Evolutionary conservation across 2,888 invertebrate species (phyloP).

Genomic region (Serripes groenlandicus): DNA sequence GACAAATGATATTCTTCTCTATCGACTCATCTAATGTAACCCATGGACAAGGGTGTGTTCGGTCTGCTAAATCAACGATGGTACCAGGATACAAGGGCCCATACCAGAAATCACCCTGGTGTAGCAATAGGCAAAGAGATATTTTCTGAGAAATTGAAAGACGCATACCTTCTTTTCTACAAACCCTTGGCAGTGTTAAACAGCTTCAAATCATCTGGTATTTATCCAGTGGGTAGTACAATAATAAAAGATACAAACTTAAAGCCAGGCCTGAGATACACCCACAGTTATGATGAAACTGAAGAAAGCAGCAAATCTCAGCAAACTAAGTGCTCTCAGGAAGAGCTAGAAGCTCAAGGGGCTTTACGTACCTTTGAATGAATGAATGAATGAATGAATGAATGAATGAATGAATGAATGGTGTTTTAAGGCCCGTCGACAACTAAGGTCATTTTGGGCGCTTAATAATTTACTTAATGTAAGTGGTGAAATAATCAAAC

Average conservation of each 20-base stretch:
- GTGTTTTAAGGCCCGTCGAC: not conserved
- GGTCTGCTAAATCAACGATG: conserved; percentile 60
- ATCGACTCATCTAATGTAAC: conserved; percentile 67
- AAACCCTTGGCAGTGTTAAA: conserved; percentile 58
- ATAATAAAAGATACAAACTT: conserved; percentile 1
- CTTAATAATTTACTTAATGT: no score
- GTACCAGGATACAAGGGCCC: conserved; percentile 44
- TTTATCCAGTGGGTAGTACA: conserved; percentile 45
- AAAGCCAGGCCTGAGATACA: conserved; percentile 26
- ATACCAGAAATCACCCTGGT: conserved; percentile 52
- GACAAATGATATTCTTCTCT: no score
- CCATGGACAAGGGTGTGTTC: conserved; percentile 66
- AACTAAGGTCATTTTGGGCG: no score
- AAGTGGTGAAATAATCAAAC: no score
- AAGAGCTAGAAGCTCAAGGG: conserved; percentile 3
- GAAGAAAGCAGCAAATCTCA: not conserved
- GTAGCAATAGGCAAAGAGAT: conserved; percentile 49
- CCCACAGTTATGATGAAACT: not conserved
- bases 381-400: not conserved
- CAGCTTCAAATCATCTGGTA: conserved; percentile 56
- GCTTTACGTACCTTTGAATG: conserved; percentile 22
- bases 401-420: not conserved
- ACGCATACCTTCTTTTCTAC: conserved; percentile 56
- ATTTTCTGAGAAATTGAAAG: conserved; percentile 60
- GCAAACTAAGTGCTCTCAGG: no score